These are phyloP conservation scores for Apogon hyalosoma DNA, from an alignment of 2,797 vertebrate species.

Conservation along the genomic window DNA sequence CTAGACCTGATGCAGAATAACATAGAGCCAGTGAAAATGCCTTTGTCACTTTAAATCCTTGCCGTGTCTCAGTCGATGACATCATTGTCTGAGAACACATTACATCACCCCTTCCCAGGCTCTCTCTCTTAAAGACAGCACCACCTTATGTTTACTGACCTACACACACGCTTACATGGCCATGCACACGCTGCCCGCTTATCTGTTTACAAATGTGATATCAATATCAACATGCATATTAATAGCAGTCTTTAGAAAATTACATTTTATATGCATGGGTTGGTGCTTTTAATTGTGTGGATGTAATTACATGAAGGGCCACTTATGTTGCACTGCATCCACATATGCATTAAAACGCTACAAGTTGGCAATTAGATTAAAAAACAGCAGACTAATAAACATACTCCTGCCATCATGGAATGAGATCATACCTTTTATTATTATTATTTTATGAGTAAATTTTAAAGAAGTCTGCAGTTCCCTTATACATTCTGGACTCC, in stretches of 20 bases:
- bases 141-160: slow-evolving; percentile 79
- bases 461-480: too few species aligned
- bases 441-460: too few species aligned
- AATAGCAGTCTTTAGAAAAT: slow-evolving; percentile 31
- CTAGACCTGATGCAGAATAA: slow-evolving; percentile 68
- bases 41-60: slow-evolving; percentile 85
- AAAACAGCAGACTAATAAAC: slow-evolving; percentile 1
- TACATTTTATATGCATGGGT: slow-evolving; percentile 10
- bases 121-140: slow-evolving; percentile 81
- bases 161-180: slow-evolving; percentile 47
- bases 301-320: slow-evolving; percentile 16
- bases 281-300: slow-evolving; percentile 13
- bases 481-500: too few species aligned
- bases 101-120: slow-evolving; percentile 85
- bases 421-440: too few species aligned
- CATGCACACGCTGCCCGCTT: slow-evolving; percentile 35
- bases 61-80: slow-evolving; percentile 82
- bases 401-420: slow-evolving; percentile 5
- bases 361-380: slow-evolving; percentile 17
- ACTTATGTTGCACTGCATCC: background rate
- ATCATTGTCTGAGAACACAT: slow-evolving; percentile 87
- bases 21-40: slow-evolving; percentile 68
- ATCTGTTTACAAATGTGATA: slow-evolving; percentile 70
- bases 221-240: slow-evolving; percentile 57
- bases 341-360: slow-evolving; percentile 1